Percentiles rank a stretch among this genome's conserved stretches.
phyloP scores from a whole-genome alignment of 2,888 invertebrate genomes.

The Psococerastis gibbosa region DNA sequence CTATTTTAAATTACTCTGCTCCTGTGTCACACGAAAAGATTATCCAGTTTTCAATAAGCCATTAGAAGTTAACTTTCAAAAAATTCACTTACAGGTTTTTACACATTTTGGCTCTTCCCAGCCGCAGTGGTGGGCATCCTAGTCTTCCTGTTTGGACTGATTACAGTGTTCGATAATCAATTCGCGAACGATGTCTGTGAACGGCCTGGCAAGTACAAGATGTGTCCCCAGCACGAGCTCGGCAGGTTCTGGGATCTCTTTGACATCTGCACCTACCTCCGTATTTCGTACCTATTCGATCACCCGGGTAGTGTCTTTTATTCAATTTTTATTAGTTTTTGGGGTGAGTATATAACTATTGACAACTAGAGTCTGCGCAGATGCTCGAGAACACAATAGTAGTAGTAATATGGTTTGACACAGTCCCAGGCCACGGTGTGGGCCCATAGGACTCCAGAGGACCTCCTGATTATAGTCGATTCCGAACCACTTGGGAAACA shows the following conservation, averaged over 20 bases:
- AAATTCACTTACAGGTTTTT: constrained; percentile 24
- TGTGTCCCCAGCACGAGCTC: constrained; percentile 36
- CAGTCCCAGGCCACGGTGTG: too few relatives aligned
- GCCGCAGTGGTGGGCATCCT: constrained; percentile 33
- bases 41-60: too few relatives aligned
- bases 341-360: constrained; percentile 25
- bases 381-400: too few relatives aligned
- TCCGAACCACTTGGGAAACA: too few relatives aligned
- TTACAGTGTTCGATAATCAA: constrained; percentile 27
- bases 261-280: constrained; percentile 31
- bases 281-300: constrained; percentile 33
- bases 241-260: constrained; percentile 31
- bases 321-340: constrained; percentile 33
- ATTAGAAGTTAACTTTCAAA: too few relatives aligned
- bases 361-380: too few relatives aligned
- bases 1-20: too few relatives aligned
- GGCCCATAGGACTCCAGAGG: too few relatives aligned
- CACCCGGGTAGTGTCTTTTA: constrained; percentile 36
- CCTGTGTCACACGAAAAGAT: too few relatives aligned
- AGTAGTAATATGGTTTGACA: too few relatives aligned
- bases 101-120: constrained; percentile 35
- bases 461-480: too few relatives aligned
- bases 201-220: constrained; percentile 26
- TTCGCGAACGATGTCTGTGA: constrained; percentile 31
- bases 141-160: constrained; percentile 33